Base-by-base conservation (phyloP, 2,888 invertebrate species). In the Hirtodrosophila cameraria region DNA sequence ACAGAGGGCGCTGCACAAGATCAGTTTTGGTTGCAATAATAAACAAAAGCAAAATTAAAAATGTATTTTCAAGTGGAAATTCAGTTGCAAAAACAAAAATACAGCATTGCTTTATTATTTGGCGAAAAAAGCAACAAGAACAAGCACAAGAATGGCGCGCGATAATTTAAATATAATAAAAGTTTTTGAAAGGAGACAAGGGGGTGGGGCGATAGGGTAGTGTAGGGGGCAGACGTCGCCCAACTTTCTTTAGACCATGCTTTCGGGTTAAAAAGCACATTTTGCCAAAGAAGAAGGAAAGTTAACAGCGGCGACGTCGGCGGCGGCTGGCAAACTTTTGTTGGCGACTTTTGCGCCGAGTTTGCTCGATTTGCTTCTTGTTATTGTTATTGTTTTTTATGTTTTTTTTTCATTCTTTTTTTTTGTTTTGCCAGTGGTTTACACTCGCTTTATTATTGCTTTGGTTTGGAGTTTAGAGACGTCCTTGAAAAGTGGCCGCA, bases 401-500 rank as follows among this genome's bases (percentile, higher is more conserved):
- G 23, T 28, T 20, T 31, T 15, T 3, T 13, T 30, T 55, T 38
- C 50, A 30, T 20, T 50, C 38, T 27, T 33, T 43, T 12, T 36
- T 53, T 16, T 57, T 57, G 39, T 42, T 59, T 50, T 43, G 52
- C 18, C 30, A 28, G 36, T 36, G 58, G 31, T 41, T 67, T 55
- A 45, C 46, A 54, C 42, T 60, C 50, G 62, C 69, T 73, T 81
- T 82, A 67, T 59, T 67, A 65, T 58, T 65, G 73, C 67, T 74
- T 73, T 62, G 65, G 55, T 60, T 55, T 35, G 72, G 86, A 85
- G 84, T 88, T 87, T 82, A 84, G 84, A 87, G 89, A 86, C 88
- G 89, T 87, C 88, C 88, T 89, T 89, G 88, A 88, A 88, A 88
- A 89, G 62, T 73, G 66, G 58, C 60, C 65, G 57, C 70, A 73